Conservation (phyloP, 2,113 vertebrate species). For the Solenodon paradoxus region DNA sequence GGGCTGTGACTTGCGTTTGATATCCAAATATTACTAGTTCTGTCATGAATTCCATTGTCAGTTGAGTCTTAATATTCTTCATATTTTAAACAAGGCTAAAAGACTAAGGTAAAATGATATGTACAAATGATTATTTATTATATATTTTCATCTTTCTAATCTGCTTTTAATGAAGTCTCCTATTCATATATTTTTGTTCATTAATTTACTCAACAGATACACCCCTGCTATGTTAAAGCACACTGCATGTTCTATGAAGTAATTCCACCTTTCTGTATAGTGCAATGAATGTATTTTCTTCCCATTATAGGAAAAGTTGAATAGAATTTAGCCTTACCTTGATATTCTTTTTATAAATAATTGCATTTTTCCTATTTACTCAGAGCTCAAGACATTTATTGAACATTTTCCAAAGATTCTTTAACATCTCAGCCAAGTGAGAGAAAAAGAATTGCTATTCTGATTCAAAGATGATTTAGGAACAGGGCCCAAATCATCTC, state of each 20-base stretch:
- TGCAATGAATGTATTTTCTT: conserved; percentile 42
- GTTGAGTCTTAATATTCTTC: not conserved
- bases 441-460: conserved; percentile 59
- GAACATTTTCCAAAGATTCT: conserved; percentile 64
- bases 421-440: conserved; percentile 58
- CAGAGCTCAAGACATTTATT: conserved; percentile 52
- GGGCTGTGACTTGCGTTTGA: not conserved
- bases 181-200: conserved; percentile 11
- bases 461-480: conserved; percentile 67
- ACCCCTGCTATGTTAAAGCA: not conserved
- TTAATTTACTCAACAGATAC: not conserved
- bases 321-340: conserved; percentile 58
- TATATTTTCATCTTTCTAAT: conserved; percentile 6
- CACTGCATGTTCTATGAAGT: not conserved
- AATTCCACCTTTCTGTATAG: conserved; percentile 1
- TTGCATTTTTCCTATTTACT: conserved; percentile 57
- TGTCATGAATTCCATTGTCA: not conserved
- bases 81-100: not conserved
- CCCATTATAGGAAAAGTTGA: not conserved
- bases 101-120: conserved; percentile 16
- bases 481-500: conserved; percentile 15
- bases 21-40: not conserved
- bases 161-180: conserved; percentile 49
- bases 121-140: conserved; percentile 24
- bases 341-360: conserved; percentile 56